Base-by-base conservation (phyloP, 2,888 invertebrate genomes). In the Caenorhabditis wallacei region DNA sequence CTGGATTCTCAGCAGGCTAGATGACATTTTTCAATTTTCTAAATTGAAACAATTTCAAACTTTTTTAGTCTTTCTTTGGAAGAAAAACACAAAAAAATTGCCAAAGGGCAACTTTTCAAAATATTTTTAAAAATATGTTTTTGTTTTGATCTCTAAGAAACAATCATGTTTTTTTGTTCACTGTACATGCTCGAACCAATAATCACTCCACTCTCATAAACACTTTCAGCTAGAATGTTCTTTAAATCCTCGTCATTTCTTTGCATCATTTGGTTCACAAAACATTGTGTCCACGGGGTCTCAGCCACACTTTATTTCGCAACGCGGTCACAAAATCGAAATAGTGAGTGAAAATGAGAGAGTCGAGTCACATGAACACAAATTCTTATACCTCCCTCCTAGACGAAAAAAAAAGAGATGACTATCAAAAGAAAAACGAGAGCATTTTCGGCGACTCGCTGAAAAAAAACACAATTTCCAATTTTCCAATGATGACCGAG, bases 271-370 rank as follows among this genome's bases (percentile, higher is more conserved):
- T 30, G 20, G 35, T 46, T 66, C 59, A 51, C 48, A 51, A 57
- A 35, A 68, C 37, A 68, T 24, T 76, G 76, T 68, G 76, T 53
- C 59, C 56, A 18, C 7, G 7, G 37, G 13, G 5, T 10, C 26
- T 66, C 48, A 26, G 48, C 56, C 56, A 48, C 54, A 57, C 75
- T 30, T 20, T 1, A 40, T 76, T 76, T 68, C 68, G 76, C 76
- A 76, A 76, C 22, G 37, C 76, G 48, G 76, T 59, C 76, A 76
- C 76, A 68, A 61, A 76, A 68, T n/a, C 1, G 59, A 76, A 59
- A 68, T n/a, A 68, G 22, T 7, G n/a, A 26, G 37, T 4, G 2
- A 2, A 20, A n/a, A 16, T 11, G 26, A 51, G 76, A 68, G 43
- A 40, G 24, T 18, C n/a, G 51, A 76, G 76, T 48, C 48, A 40